Conservation (phyloP, 2,113 vertebrate species). For the Pristiophorus japonicus region DNA sequence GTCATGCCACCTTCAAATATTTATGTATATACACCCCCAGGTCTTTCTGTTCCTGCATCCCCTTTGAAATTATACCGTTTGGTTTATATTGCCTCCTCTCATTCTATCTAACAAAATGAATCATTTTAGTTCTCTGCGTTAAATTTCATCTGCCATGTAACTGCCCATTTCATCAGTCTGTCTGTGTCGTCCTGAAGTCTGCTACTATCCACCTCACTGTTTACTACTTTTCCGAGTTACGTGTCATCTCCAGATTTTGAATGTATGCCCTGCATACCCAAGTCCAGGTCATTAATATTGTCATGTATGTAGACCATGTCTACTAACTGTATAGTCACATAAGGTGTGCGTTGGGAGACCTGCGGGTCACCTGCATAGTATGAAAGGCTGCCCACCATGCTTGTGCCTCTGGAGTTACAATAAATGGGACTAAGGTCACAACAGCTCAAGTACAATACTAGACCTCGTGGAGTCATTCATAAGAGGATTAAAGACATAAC, state of each 20-base stretch:
- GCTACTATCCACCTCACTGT: background rate
- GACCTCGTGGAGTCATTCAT: too few species aligned
- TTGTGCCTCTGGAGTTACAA: too few species aligned
- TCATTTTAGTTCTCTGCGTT: background rate
- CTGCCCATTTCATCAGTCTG: background rate
- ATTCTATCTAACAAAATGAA: background rate
- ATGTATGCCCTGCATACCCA: background rate
- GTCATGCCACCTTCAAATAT: background rate
- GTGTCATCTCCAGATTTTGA: background rate
- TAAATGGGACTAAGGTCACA: too few species aligned
- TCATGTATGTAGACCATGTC: too few species aligned
- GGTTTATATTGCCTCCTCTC: background rate
- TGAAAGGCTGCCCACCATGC: too few species aligned
- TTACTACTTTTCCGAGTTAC: background rate
- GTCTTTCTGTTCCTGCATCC: background rate
- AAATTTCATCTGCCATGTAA: background rate
- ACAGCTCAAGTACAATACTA: too few species aligned
- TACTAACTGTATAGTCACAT: too few species aligned
- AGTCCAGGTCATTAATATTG: background rate
- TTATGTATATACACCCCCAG: background rate
- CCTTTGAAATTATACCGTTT: background rate
- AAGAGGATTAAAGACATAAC: too few species aligned
- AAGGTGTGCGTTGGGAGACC: too few species aligned
- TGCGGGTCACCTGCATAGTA: too few species aligned
- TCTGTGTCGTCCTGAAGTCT: background rate